Percentiles rank a stretch among this genome's conserved stretches.
These are phyloP conservation scores for Steinernema khuongi DNA, from an alignment of 1,140 invertebrate species.

Conservation along the genomic window DNA sequence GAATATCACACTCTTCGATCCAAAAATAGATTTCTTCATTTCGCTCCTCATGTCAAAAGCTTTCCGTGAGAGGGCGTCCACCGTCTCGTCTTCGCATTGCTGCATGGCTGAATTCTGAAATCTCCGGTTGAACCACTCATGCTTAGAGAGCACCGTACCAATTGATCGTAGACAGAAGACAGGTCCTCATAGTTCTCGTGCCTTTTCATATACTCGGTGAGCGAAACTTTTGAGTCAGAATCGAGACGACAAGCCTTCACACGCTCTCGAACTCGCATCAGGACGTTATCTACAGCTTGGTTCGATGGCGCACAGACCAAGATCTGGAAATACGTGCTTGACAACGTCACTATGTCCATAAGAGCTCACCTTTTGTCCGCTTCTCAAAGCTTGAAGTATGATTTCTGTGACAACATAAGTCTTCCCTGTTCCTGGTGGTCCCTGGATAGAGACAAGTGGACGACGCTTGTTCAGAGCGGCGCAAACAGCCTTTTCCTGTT, in stretches of 20 bases:
- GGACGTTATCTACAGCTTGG: conserved; percentile 23
- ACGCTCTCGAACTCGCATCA: conserved; percentile 12
- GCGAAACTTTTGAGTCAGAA: not conserved
- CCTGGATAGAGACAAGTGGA: conserved; percentile 57
- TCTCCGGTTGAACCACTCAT: not conserved
- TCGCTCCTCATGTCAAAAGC: not conserved
- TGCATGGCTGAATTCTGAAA: not conserved
- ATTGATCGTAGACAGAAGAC: not conserved
- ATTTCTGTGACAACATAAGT: conserved; percentile 68
- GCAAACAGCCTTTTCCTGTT: conserved; percentile 1
- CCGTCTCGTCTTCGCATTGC: not conserved
- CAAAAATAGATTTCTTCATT: not conserved
- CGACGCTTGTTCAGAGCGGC: conserved; percentile 20
- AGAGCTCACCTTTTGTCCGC: not conserved
- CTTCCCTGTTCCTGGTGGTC: conserved; percentile 68
- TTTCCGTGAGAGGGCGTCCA: not conserved
- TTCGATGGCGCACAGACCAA: conserved; percentile 19
- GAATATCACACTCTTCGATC: not conserved
- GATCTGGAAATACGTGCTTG: conserved; percentile 20
- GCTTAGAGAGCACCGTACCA: not conserved
- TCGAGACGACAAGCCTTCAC: not conserved
- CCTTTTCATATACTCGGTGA: not conserved
- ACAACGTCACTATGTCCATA: not conserved
- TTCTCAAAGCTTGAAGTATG: conserved; percentile 57
- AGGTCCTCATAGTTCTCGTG: not conserved